phyloP scores from a whole-genome alignment of 2,888 invertebrate species.

The Microplitis deprimator region DNA sequence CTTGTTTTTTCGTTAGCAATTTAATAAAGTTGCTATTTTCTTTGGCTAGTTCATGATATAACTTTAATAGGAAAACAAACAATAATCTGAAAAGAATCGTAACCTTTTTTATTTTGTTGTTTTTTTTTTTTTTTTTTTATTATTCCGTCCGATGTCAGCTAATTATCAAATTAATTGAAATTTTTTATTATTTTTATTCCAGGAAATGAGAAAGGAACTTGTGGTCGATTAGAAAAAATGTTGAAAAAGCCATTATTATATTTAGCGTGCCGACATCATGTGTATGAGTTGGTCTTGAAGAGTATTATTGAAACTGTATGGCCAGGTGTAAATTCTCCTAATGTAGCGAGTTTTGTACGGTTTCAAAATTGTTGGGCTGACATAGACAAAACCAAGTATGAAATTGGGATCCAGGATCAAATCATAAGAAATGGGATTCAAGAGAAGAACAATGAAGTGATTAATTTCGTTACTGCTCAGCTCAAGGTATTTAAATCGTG shows the following conservation, averaged over 20 bases:
- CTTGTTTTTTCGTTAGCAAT: too few relatives aligned
- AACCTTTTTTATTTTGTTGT: too few relatives aligned
- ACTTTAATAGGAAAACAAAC: too few relatives aligned
- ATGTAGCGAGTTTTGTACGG: background rate
- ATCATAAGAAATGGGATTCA: background rate
- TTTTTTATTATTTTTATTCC: background rate
- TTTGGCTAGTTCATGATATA: too few relatives aligned
- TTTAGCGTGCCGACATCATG: conserved; percentile 52
- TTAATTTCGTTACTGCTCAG: background rate
- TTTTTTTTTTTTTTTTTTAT: too few relatives aligned
- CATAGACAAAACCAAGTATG: background rate
- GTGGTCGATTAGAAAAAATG: conserved; percentile 46
- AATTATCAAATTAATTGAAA: background rate
- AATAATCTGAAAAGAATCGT: too few relatives aligned
- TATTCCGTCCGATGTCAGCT: too few relatives aligned
- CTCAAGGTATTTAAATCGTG: background rate
- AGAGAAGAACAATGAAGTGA: background rate
- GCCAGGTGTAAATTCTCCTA: conserved; percentile 12
- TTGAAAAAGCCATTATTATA: conserved; percentile 49
- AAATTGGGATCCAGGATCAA: conserved; percentile 3
- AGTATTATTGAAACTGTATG: conserved; percentile 32
- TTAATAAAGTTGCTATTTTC: too few relatives aligned
- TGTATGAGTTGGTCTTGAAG: conserved; percentile 47
- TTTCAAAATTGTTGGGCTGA: background rate
- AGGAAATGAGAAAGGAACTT: conserved; percentile 43